Evolutionary conservation across 1,140 invertebrate genomes (phyloP), one percentile per base, ranked within the genome.

Genomic region (Anastrepha ludens): DNA sequence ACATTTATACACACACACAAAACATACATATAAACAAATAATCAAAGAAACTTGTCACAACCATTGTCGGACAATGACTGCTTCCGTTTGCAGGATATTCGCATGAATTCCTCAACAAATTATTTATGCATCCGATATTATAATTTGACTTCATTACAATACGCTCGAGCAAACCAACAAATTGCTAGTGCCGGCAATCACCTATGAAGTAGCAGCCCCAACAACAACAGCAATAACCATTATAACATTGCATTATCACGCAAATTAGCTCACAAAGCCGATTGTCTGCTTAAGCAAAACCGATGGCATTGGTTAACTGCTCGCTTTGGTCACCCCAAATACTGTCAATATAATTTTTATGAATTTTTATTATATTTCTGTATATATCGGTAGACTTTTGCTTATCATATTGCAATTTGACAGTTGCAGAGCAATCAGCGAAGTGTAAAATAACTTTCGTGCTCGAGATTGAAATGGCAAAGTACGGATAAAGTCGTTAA

Each of bases 131-230:
- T 55, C 47, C 74, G 74, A 55, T 81, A 81, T 50, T 47, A 55
- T 81, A 81, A 81, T 81, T 50, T n/a, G 74, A 81, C 47, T 81
- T 81, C 47, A 81, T 81, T 81, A 55, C 20, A 81, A 81, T 55
- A n/a, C n/a, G 55, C 15, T 17, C 41, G 60, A 62, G 4, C 60
- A 62, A 62, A 15, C 4, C 60, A 62, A 62, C 60, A 62, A 62
- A 29, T 29, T 29, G 29, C 29, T 29, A 29, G 29, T 29, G 29
- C 29, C 60, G 15, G n/a, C 60, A 62, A n/a, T 13, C 9, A n/a
- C 70, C 17, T 6, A 44, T 47, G 7, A 47, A 50, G 44, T 17
- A 44, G 41, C 3, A 74, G 41, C 44, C 44, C 7, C 70, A 74
- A 74, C 2, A 2, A 47, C n/a, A 44, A 47, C 39, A 47, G 3